These are phyloP conservation scores for Heliothis subflexa DNA, from an alignment of 1,140 invertebrate genomes.

Conservation along the genomic window DNA sequence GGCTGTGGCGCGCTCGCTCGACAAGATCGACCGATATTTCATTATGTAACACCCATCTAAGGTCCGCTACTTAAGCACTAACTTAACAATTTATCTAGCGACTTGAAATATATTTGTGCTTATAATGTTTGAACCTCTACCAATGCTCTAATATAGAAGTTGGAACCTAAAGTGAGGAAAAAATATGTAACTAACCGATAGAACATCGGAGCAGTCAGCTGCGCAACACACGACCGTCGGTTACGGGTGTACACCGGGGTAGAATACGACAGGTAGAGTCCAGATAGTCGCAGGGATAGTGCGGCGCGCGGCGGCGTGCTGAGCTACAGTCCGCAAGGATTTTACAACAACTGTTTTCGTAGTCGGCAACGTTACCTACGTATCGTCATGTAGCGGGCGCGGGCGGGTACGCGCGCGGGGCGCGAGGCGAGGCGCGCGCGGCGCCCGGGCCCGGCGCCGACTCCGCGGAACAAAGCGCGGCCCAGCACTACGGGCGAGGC, in stretches of 20 bases:
- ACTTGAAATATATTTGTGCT: conserved; percentile 35
- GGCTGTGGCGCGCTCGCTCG: conserved; percentile 45
- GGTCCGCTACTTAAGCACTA: conserved; percentile 57
- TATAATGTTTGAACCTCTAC: conserved; percentile 18
- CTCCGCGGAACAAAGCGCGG: conserved; percentile 53
- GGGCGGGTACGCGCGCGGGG: conserved; percentile 43
- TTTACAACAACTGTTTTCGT: conserved; percentile 57
- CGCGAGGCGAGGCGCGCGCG: conserved; percentile 52
- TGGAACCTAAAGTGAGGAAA: conserved; percentile 3
- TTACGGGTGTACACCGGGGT: conserved; percentile 62
- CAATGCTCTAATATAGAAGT: conserved; percentile 27
- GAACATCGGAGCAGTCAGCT: conserved; percentile 82
- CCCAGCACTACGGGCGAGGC: conserved; percentile 48
- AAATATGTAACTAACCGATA: conserved; percentile 74
- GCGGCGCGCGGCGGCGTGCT: conserved; percentile 38
- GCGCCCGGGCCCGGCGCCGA: conserved; percentile 44
- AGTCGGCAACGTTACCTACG: conserved; percentile 68
- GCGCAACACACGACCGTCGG: conserved; percentile 80
- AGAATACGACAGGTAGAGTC: conserved; percentile 64
- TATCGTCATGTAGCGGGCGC: conserved; percentile 60
- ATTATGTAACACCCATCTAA: conserved; percentile 74
- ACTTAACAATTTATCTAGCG: conserved; percentile 36
- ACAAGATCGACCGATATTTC: conserved; percentile 53
- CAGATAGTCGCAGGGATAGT: conserved; percentile 51
- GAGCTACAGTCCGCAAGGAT: conserved; percentile 52